Evolutionary conservation across 2,113 vertebrate genomes (phyloP).

Genomic region (Phrynosoma blainvillii): DNA sequence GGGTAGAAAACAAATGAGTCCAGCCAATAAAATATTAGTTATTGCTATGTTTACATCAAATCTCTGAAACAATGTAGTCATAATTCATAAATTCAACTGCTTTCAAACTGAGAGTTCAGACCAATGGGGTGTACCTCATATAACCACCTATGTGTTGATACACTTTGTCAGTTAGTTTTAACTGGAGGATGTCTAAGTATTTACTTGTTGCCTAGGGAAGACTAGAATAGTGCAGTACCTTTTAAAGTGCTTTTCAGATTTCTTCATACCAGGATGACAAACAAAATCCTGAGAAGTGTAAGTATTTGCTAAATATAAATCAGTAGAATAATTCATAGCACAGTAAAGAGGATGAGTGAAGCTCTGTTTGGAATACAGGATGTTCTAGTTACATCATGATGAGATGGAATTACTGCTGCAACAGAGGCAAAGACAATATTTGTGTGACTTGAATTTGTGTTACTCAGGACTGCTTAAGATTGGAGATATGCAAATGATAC

Average conservation of each 20-base stretch:
- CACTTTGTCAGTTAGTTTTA: neutral
- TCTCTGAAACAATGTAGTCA: neutral
- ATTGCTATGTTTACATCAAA: neutral
- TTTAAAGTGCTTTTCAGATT: neutral
- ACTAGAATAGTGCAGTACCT: constrained; percentile 35
- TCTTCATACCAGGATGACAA: constrained; percentile 32
- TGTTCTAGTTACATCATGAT: constrained; percentile 20
- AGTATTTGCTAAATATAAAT: constrained; percentile 23
- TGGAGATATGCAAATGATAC: neutral
- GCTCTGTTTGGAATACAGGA: constrained; percentile 8
- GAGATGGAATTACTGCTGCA: constrained; percentile 14
- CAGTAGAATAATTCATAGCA: neutral
- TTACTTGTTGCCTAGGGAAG: neutral
- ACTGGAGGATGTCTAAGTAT: neutral
- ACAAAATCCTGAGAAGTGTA: constrained; percentile 24
- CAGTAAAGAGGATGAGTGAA: neutral
- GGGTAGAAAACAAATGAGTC: neutral
- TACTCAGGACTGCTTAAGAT: neutral
- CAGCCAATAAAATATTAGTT: neutral
- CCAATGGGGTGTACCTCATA: neutral
- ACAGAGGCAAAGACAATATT: neutral
- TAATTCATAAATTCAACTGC: no score
- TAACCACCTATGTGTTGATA: neutral
- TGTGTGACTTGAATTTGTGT: neutral
- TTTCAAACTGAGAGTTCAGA: neutral